These are phyloP conservation scores for Heliothis subflexa DNA, from an alignment of 1,140 invertebrate species.

Conservation along the genomic window DNA sequence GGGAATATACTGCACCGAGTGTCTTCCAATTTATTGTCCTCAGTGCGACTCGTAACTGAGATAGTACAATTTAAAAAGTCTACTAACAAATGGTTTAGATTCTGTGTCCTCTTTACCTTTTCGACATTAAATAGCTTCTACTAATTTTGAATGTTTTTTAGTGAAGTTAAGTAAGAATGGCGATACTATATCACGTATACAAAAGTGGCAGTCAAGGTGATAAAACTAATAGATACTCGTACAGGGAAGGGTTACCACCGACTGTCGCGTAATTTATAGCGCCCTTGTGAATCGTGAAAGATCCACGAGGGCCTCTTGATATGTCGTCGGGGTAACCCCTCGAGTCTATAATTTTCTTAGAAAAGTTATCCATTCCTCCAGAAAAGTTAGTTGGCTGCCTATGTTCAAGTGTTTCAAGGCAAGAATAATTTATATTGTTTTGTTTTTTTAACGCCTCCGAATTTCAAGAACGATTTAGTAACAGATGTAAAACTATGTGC, in stretches of 20 bases:
- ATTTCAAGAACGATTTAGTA: conserved; percentile 9
- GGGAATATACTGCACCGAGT: conserved; percentile 63
- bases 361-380: conserved; percentile 54
- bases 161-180: neutral
- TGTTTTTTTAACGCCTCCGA: conserved; percentile 3
- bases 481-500: conserved; percentile 44
- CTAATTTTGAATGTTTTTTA: conserved; percentile 13
- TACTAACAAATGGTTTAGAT: conserved; percentile 49
- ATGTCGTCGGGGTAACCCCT: conserved; percentile 72
- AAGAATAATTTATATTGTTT: conserved; percentile 42
- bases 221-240: conserved; percentile 61
- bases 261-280: conserved; percentile 74
- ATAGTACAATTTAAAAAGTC: conserved; percentile 58
- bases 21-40: conserved; percentile 65
- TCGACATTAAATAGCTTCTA: conserved; percentile 10
- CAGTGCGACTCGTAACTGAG: conserved; percentile 50
- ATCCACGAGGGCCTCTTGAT: conserved; percentile 66
- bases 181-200: conserved; percentile 37
- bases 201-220: conserved; percentile 46
- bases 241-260: conserved; percentile 70
- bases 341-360: conserved; percentile 70
- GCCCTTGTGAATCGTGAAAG: conserved; percentile 66
- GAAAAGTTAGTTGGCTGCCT: conserved; percentile 42
- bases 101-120: conserved; percentile 20
- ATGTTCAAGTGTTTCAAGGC: conserved; percentile 38